Percentiles rank a stretch among this genome's conserved stretches.
Evolutionary conservation across 1,140 invertebrate species (phyloP).

Genomic region (Drosophila neocordata): DNA sequence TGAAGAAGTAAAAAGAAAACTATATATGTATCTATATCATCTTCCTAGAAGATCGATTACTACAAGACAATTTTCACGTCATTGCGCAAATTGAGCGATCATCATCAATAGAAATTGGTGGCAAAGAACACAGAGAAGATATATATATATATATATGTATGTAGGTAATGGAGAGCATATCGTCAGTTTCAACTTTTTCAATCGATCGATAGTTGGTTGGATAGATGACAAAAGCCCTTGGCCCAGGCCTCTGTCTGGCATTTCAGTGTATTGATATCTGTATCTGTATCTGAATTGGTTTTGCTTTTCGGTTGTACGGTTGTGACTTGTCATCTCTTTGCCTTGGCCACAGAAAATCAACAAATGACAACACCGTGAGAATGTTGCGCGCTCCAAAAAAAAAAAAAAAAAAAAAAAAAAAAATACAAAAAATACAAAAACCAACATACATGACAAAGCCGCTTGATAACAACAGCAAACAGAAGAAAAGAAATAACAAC

Average conservation of each 20-base stretch:
- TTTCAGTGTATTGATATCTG: neutral
- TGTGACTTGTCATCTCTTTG: slow-evolving; percentile 72
- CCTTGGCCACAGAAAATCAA: slow-evolving; percentile 53
- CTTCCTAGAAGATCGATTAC: slow-evolving; percentile 71
- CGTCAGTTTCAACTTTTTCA: neutral
- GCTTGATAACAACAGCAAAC: slow-evolving; percentile 30
- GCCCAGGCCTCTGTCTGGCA: slow-evolving; percentile 19
- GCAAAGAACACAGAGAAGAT: neutral
- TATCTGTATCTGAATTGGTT: slow-evolving; percentile 42
- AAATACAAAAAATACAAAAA: slow-evolving; percentile 24
- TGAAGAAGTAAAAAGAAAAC: neutral
- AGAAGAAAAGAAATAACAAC: slow-evolving; percentile 43
- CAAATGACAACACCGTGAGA: slow-evolving; percentile 70
- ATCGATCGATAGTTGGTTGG: slow-evolving; percentile 52
- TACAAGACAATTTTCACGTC: slow-evolving; percentile 66
- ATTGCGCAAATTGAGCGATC: slow-evolving; percentile 82
- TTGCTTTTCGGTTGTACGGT: slow-evolving; percentile 27
- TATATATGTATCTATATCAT: no score
- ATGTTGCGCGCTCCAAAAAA: slow-evolving; percentile 61
- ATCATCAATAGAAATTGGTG: slow-evolving; percentile 53
- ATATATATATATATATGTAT: slow-evolving; percentile 25
- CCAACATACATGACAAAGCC: slow-evolving; percentile 50
- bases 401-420: slow-evolving; percentile 27
- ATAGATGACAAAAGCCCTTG: slow-evolving; percentile 61
- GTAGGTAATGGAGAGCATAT: slow-evolving; percentile 29